phyloP scores from a whole-genome alignment of 1,140 invertebrate genomes.

The Leucophenga varia region DNA sequence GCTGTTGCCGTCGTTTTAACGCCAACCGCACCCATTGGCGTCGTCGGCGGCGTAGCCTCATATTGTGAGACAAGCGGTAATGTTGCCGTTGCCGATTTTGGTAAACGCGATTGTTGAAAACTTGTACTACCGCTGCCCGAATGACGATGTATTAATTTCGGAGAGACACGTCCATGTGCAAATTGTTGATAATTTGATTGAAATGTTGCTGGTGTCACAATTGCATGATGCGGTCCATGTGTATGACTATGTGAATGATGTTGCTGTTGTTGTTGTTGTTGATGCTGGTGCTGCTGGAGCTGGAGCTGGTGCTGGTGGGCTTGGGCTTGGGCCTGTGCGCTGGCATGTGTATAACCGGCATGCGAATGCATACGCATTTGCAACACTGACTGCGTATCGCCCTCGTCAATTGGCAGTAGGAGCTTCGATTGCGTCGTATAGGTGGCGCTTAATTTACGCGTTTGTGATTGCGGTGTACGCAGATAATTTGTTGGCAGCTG shows the following conservation, averaged over 20 bases:
- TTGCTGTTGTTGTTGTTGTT: slow-evolving; percentile 9
- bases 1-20: slow-evolving; percentile 41
- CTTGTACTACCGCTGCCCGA: slow-evolving; percentile 42
- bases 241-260: slow-evolving; percentile 16
- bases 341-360: slow-evolving; percentile 22
- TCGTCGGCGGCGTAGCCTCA: slow-evolving; percentile 40
- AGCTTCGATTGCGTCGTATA: slow-evolving; percentile 53
- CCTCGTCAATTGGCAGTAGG: slow-evolving; percentile 54
- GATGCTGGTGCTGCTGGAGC: no score
- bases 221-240: slow-evolving; percentile 19
- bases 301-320: slow-evolving; percentile 11
- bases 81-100: slow-evolving; percentile 54
- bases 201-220: slow-evolving; percentile 1
- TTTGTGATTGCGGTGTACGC: slow-evolving; percentile 44
- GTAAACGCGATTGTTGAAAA: slow-evolving; percentile 34
- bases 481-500: slow-evolving; percentile 58
- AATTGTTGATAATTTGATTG: slow-evolving; percentile 46
- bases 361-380: slow-evolving; percentile 46
- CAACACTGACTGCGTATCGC: slow-evolving; percentile 48
- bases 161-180: slow-evolving; percentile 48
- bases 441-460: slow-evolving; percentile 52
- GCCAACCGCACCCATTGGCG: slow-evolving; percentile 42
- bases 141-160: slow-evolving; percentile 48
- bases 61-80: slow-evolving; percentile 49
- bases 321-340: slow-evolving; percentile 11